Evolutionary conservation across 2,888 invertebrate genomes (phyloP).

Genomic region (Sceliomorpha sp.): DNA sequence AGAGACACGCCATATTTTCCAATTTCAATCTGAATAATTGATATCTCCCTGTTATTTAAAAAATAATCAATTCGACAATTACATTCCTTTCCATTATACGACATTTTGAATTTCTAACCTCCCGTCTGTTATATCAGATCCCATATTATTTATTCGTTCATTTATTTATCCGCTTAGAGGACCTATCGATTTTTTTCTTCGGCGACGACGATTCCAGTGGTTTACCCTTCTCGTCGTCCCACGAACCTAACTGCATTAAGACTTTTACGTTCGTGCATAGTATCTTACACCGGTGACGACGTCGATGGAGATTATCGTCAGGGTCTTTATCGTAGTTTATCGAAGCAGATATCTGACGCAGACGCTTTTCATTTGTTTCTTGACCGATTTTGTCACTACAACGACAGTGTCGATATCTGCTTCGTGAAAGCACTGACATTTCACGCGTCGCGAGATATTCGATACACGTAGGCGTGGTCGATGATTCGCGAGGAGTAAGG

Average conservation of each 20-base stretch:
- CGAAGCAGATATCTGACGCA: slow-evolving; percentile 31
- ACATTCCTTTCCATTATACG: too few species aligned
- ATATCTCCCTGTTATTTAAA: too few species aligned
- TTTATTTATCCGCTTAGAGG: too few species aligned
- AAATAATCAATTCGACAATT: too few species aligned
- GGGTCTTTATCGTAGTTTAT: slow-evolving; percentile 23
- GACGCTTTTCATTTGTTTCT: slow-evolving; percentile 40
- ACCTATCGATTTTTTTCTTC: not conserved
- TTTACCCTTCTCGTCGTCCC: too few species aligned
- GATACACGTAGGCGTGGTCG: slow-evolving; percentile 53
- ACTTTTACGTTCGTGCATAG: slow-evolving; percentile 24
- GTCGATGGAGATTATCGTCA: slow-evolving; percentile 18
- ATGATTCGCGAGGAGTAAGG: slow-evolving; percentile 39
- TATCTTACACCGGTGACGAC: slow-evolving; percentile 1
- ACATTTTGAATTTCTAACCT: too few species aligned
- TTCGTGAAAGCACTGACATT: slow-evolving; percentile 49
- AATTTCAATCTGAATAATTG: not conserved
- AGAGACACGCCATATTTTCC: slow-evolving; percentile 18
- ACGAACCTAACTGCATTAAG: slow-evolving; percentile 1
- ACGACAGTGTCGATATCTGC: slow-evolving; percentile 39
- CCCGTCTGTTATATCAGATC: too few species aligned
- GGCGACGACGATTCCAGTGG: too few species aligned
- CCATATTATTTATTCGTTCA: too few species aligned
- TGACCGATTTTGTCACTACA: slow-evolving; percentile 33
- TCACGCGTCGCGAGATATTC: slow-evolving; percentile 48